phyloP scores from a whole-genome alignment of 2,888 invertebrate genomes.

The Tipula helvola region DNA sequence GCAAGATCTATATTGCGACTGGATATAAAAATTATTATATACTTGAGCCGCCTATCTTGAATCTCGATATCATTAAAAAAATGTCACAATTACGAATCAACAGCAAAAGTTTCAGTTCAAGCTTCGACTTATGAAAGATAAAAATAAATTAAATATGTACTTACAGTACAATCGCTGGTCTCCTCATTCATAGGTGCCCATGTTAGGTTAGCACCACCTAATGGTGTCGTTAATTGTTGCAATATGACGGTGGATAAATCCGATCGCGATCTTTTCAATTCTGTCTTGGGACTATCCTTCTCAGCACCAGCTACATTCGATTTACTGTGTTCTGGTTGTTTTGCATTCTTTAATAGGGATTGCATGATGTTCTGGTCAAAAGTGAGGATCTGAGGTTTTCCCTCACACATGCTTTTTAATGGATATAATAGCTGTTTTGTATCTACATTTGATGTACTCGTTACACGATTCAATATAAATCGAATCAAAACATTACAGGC shows the following conservation, averaged over 20 bases:
- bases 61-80: too few species aligned
- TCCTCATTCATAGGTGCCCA: slow-evolving; percentile 37
- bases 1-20: too few species aligned
- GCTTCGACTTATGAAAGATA: neutral
- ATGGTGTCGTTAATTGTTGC: slow-evolving; percentile 57
- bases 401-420: slow-evolving; percentile 57
- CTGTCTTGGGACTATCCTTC: slow-evolving; percentile 45
- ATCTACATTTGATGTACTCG: slow-evolving; percentile 33
- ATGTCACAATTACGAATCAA: too few species aligned
- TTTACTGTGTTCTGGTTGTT: slow-evolving; percentile 44
- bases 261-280: slow-evolving; percentile 44
- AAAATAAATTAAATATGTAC: slow-evolving; percentile 16
- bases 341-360: slow-evolving; percentile 62
- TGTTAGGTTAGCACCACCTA: slow-evolving; percentile 42
- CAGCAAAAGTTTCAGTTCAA: neutral
- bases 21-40: too few species aligned
- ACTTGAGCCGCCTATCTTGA: too few species aligned
- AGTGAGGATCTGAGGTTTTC: slow-evolving; percentile 52
- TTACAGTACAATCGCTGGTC: slow-evolving; percentile 35
- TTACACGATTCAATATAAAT: slow-evolving; percentile 42
- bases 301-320: slow-evolving; percentile 38
- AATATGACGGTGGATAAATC: slow-evolving; percentile 60
- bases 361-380: slow-evolving; percentile 66
- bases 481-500: slow-evolving; percentile 56
- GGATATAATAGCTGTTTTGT: slow-evolving; percentile 51